Conservation (phyloP, 2,113 vertebrate genomes). For the Lepus americanus region DNA sequence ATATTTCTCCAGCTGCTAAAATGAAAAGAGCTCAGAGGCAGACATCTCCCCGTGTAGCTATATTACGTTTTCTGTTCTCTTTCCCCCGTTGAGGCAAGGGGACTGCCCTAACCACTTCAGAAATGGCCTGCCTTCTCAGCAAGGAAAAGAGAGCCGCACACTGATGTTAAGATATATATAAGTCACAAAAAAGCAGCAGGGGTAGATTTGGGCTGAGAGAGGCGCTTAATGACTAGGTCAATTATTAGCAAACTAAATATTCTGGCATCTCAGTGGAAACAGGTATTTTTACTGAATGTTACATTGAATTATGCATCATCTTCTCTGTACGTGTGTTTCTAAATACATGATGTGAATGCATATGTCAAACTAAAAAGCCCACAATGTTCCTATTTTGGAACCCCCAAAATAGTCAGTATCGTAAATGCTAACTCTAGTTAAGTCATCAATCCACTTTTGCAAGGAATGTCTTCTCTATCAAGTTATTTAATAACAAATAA, state of each 20-base stretch:
- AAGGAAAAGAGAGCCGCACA: neutral
- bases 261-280: slow-evolving; percentile 27
- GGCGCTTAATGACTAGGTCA: slow-evolving; percentile 5
- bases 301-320: neutral
- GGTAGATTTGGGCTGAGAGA: neutral
- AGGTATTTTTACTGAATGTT: neutral
- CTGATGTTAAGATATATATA: neutral
- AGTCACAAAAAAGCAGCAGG: slow-evolving; percentile 18
- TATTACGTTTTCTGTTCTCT: slow-evolving; percentile 37
- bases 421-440: neutral
- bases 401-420: neutral
- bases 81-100: neutral
- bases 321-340: neutral
- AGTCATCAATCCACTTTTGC: neutral
- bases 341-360: neutral
- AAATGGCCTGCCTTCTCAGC: neutral
- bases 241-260: slow-evolving; percentile 51
- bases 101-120: neutral
- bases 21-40: slow-evolving; percentile 66
- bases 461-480: neutral
- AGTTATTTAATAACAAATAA: neutral
- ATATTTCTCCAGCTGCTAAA: slow-evolving; percentile 62
- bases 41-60: neutral
- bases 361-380: neutral
- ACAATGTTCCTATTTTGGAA: neutral